Percentiles rank a stretch among this genome's conserved stretches.
phyloP scores from a whole-genome alignment of 1,140 invertebrate genomes.

The Dolichoris vasculosae region DNA sequence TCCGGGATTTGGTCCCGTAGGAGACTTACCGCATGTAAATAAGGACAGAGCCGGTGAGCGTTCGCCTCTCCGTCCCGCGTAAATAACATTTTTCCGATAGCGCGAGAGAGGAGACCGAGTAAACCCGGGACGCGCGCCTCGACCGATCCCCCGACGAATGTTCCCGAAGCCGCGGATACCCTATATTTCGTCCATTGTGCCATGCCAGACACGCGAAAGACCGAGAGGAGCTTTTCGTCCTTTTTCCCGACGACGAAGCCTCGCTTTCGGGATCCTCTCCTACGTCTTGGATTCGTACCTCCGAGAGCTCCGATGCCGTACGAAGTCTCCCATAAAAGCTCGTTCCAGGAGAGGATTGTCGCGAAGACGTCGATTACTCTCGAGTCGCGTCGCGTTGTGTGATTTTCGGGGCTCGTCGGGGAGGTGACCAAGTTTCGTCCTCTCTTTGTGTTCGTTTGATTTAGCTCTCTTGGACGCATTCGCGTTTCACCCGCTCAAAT shows the following conservation, averaged over 20 bases:
- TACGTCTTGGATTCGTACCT: neutral
- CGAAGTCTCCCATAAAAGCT: neutral
- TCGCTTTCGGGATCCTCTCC: neutral
- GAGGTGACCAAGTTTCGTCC: too few species aligned
- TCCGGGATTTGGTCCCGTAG: conserved; percentile 75
- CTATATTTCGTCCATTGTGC: conserved; percentile 44
- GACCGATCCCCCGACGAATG: conserved; percentile 33
- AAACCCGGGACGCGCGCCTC: neutral
- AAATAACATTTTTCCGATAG: conserved; percentile 75
- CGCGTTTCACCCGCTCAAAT: too few species aligned
- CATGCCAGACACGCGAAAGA: neutral
- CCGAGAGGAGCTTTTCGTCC: conserved; percentile 50
- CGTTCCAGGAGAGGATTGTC: neutral
- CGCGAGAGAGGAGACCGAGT: neutral
- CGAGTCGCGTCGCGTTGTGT: too few species aligned
- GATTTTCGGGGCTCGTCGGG: too few species aligned
- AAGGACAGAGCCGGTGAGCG: conserved; percentile 69
- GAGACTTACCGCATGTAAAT: conserved; percentile 76
- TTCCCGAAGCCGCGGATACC: neutral
- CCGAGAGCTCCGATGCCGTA: neutral
- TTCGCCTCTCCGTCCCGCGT: conserved; percentile 66
- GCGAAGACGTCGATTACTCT: neutral
- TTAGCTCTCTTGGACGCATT: too few species aligned
- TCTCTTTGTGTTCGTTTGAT: too few species aligned
- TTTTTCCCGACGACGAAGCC: neutral